Evolutionary conservation across 2,113 vertebrate species (phyloP).

Genomic region (Chitala chitala): DNA sequence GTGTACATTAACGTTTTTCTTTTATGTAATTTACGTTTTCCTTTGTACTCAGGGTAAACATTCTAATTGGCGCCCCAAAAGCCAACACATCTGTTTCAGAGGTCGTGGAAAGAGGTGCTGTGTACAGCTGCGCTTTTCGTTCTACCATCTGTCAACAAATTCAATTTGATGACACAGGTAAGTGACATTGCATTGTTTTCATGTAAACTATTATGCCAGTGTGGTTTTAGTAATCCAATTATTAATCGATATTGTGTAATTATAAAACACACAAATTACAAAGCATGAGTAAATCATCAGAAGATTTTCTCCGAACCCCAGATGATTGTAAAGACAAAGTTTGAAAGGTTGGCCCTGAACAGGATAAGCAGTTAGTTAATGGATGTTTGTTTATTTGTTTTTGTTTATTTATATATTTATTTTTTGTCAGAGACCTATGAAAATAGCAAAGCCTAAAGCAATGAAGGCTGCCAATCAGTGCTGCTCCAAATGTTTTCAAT

Average conservation of each 20-base stretch:
- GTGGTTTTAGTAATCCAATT: background rate
- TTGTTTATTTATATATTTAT: too few relatives aligned
- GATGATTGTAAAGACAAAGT: too few relatives aligned
- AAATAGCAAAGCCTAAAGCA: background rate
- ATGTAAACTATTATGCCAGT: background rate
- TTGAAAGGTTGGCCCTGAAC: too few relatives aligned
- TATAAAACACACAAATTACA: background rate
- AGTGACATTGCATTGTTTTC: background rate
- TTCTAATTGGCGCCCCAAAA: constrained; percentile 89
- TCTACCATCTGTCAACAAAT: constrained; percentile 69
- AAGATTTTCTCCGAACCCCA: too few relatives aligned
- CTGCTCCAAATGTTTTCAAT: constrained; percentile 32
- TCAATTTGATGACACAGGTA: constrained; percentile 80
- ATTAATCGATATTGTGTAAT: background rate
- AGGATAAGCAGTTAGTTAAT: too few relatives aligned
- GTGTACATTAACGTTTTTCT: too few relatives aligned
- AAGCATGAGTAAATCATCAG: too few relatives aligned
- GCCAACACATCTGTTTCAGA: constrained; percentile 74
- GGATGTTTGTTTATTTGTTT: too few relatives aligned
- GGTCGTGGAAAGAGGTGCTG: constrained; percentile 83
- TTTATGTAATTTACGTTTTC: background rate
- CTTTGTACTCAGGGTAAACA: constrained; percentile 60
- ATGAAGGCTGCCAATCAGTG: constrained; percentile 19
- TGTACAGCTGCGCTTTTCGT: constrained; percentile 82
- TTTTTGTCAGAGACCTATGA: background rate